These are phyloP conservation scores for Trypoxylon attenuatum DNA, from an alignment of 2,888 invertebrate genomes.

Conservation along the genomic window DNA sequence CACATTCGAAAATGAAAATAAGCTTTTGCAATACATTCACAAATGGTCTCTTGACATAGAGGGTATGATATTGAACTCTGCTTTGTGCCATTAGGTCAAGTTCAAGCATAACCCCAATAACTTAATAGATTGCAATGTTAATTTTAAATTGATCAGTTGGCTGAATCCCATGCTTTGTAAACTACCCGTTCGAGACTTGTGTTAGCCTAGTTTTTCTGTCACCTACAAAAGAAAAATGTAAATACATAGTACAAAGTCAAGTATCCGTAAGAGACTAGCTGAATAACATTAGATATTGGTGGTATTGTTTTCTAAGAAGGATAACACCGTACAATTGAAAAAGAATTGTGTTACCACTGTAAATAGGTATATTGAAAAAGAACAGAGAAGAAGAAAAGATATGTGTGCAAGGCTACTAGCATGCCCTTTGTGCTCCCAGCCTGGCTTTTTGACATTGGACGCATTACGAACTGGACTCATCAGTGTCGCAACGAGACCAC, in stretches of 20 bases:
- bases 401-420: conserved; percentile 77
- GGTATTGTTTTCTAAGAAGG: neutral
- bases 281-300: neutral
- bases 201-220: neutral
- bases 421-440: conserved; percentile 86
- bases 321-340: neutral
- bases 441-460: conserved; percentile 83
- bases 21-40: too few species aligned
- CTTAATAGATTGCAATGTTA: conserved; percentile 53
- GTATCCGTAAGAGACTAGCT: neutral
- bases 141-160: conserved; percentile 49
- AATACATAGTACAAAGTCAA: neutral
- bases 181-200: conserved; percentile 9
- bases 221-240: neutral
- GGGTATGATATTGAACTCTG: conserved; percentile 23
- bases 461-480: conserved; percentile 83
- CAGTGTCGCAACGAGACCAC: conserved; percentile 83
- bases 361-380: too few species aligned
- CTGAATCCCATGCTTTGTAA: conserved; percentile 15
- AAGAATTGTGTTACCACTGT: too few species aligned
- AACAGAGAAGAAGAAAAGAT: too few species aligned
- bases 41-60: neutral
- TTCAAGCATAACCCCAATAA: conserved; percentile 59
- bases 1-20: conserved; percentile 15
- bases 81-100: conserved; percentile 59